Evolutionary conservation across 2,797 vertebrate genomes (phyloP), one percentile per base, ranked within the genome.

Genomic region (Dermochelys coriacea): DNA sequence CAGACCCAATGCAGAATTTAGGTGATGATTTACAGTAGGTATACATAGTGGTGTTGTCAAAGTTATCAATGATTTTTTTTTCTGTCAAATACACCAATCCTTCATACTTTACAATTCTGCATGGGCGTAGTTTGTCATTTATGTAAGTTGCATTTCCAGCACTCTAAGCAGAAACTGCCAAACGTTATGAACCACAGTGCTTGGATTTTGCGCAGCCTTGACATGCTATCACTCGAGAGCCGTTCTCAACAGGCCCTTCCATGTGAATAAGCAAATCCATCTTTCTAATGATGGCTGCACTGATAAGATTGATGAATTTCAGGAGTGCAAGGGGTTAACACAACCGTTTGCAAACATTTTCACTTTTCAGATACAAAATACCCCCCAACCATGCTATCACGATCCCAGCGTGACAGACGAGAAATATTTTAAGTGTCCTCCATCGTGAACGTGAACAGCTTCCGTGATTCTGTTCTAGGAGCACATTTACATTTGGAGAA

Each of bases 11-110:
- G 29, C 94, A 84, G 93, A 6, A 91, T 82, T 0, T 49, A 87
- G 92, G 90, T 93, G 85, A 96, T 86, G 92, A 95, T 15, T 77
- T 77, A 77, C 27, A 77, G 92, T 75, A 89, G 41, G 80, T 96
- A 91, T 86, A 94, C 54, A 51, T 77, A 31, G 45, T 31, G 45
- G 27, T 49, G 25, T 4, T 6, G 0, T 23, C 10, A 87, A 93
- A 94, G 82, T 90, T 90, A 88, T 50, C 0, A 64, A 86, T 79
- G 95, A 84, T 82, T 96, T 96, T 87, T 85, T 86, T 83, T 77
- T 83, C 86, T 86, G 83, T 81, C 88, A 86, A 85, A 25, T 1
- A 2, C 3, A 8, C 83, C 88, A 41, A 8, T 84, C 85, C 47
- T 75, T 81, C 9, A 0, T 0, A 0, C 74, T 54, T 3, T 80